Evolutionary conservation across 2,888 invertebrate species (phyloP), one percentile per base, ranked within the genome.

Genomic region (Parthenolecanium corni): DNA sequence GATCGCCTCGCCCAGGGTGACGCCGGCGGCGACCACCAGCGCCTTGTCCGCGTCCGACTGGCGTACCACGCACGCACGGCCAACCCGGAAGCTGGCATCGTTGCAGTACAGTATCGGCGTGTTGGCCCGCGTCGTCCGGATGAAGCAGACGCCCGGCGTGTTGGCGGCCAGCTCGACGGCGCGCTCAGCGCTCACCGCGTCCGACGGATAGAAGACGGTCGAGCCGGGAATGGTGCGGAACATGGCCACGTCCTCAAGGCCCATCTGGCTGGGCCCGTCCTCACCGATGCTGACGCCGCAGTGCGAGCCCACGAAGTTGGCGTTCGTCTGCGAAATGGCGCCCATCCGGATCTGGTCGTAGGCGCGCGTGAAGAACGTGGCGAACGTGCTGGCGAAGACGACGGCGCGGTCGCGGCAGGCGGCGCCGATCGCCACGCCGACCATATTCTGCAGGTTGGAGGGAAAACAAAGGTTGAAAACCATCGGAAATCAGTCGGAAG

Each of bases 331-430:
- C 40, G 96, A 96, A 73, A 99, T 95, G 54, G 97, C 98, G 20
- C 93, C 98, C 97, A 99, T 98, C 67, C 98, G 87, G 73, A 98
- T 90, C 84, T 98, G 97, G 78, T 98, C 97, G 74, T 88, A 95
- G 53, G 95, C 93, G 69, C 98, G 81, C 2, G 91, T 88, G 74
- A 97, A 89, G 82, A 99, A 99, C 2, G 93, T 90, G 40, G 97
- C 97, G 77, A 99, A 99, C 11, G 98, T 96, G 64, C 94, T 95
- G 2, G 84, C 89, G 76, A 98, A 99, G 1, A 93, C 86, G 53
- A 98, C 84, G 5, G 92, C 86, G 66, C 98, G 83, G 72, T 89
- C 86, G 67, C 98, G 81, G 72, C 94, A 94, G 18, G 90, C 89
- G 62, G 89, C 88, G 23, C 98, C 98, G 69, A 94, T 91, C 0